Percentiles rank a stretch among this genome's conserved stretches.
These are phyloP conservation scores for Cryptocheilus praepositus DNA, from an alignment of 2,888 invertebrate species.

Conservation along the genomic window DNA sequence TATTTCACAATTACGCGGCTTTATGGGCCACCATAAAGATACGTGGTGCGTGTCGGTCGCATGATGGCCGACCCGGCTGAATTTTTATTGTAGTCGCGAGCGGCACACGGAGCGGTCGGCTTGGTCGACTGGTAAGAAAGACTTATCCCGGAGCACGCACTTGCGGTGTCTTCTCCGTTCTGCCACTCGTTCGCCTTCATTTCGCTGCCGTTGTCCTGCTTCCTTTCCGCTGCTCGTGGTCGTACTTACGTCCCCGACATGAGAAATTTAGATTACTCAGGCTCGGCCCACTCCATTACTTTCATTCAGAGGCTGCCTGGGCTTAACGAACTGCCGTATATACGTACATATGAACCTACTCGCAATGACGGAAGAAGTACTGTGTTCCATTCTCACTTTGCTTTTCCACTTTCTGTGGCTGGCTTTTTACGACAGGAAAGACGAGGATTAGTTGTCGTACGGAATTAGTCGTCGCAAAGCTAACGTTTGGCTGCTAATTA, in stretches of 20 bases:
- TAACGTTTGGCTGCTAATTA: too few relatives aligned
- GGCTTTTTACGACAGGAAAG: too few relatives aligned
- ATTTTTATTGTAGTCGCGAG: slow-evolving; percentile 57
- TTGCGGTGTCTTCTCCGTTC: neutral
- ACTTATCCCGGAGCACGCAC: slow-evolving; percentile 34
- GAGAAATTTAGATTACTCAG: slow-evolving; percentile 62
- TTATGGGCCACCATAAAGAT: slow-evolving; percentile 70
- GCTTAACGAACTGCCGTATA: slow-evolving; percentile 55
- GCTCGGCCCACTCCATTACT: slow-evolving; percentile 51
- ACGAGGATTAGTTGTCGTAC: too few relatives aligned
- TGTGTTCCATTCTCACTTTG: slow-evolving; percentile 28
- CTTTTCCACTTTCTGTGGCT: slow-evolving; percentile 16
- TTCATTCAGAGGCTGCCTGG: slow-evolving; percentile 50
- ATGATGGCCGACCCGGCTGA: slow-evolving; percentile 62
- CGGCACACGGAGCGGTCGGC: slow-evolving; percentile 23
- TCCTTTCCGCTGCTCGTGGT: neutral
- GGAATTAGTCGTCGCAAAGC: too few relatives aligned
- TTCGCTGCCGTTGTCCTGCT: too few relatives aligned
- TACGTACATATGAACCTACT: slow-evolving; percentile 32
- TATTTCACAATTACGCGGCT: slow-evolving; percentile 72
- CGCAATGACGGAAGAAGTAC: slow-evolving; percentile 37
- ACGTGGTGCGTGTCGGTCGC: slow-evolving; percentile 67
- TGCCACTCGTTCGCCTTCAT: too few relatives aligned
- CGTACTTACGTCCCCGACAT: slow-evolving; percentile 29
- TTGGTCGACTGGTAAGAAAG: slow-evolving; percentile 11